Percentiles rank a stretch among this genome's conserved stretches.
Conservation (phyloP, 2,888 invertebrate species). For the Leistus spinibarbis region DNA sequence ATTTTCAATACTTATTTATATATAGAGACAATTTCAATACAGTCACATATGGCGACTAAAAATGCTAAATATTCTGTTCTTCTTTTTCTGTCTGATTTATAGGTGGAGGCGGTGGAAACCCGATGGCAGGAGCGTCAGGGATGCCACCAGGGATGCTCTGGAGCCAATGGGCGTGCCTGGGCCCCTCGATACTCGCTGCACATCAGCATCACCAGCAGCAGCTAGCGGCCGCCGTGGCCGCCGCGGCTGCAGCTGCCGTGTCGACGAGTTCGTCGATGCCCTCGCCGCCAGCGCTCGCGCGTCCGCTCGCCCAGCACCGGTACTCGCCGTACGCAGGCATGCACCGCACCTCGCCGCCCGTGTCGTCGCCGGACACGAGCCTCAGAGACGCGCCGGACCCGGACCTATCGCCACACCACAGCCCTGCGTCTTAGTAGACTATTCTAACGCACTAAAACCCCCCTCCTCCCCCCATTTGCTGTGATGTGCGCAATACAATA, state of each 20-base stretch:
- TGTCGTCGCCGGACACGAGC: slow-evolving; percentile 66
- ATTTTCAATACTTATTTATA: neutral
- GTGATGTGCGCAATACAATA: slow-evolving; percentile 31
- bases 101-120: slow-evolving; percentile 55
- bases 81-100: neutral
- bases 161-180: slow-evolving; percentile 75
- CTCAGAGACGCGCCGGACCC: slow-evolving; percentile 60
- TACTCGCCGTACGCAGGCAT: slow-evolving; percentile 64
- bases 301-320: slow-evolving; percentile 62
- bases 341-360: slow-evolving; percentile 55
- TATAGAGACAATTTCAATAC: neutral
- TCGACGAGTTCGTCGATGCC: slow-evolving; percentile 62
- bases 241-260: slow-evolving; percentile 57
- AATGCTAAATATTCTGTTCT: neutral
- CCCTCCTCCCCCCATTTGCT: neutral
- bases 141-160: slow-evolving; percentile 64
- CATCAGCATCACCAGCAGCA: slow-evolving; percentile 70
- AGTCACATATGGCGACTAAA: too few relatives aligned
- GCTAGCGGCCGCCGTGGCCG: slow-evolving; percentile 55
- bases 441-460: neutral
- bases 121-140: slow-evolving; percentile 48
- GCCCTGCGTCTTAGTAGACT: slow-evolving; percentile 44
- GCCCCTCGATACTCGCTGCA: slow-evolving; percentile 64
- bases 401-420: slow-evolving; percentile 51
- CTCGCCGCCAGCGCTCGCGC: slow-evolving; percentile 60